Base-by-base conservation (phyloP, 2,888 invertebrate species). In the Drosophila subsilvestris region DNA sequence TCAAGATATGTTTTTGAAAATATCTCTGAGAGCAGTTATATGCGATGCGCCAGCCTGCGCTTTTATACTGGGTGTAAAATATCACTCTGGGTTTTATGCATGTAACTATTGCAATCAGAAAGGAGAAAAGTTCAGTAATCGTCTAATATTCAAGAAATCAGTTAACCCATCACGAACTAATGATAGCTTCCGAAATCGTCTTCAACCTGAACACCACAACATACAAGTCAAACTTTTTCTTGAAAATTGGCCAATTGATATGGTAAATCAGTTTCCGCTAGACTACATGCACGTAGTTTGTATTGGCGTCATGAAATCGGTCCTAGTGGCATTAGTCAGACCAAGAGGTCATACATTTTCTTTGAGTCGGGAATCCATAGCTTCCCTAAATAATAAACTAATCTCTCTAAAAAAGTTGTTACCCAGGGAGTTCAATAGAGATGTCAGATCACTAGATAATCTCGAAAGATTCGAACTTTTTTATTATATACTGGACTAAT, bases 81-180 rank as follows among this genome's bases (percentile, higher is more conserved):
- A 59, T 25, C 61, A 56, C 29, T 49, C 54, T 18, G 44, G 67
- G 0, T 68, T 47, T 57, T 68, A 56, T 22, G 45, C 61, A 0
- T 59, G 63, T 17, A 59, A 60, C 12, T 37, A 61, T 18, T 67
- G 60, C 29, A 45, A 45, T 49, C 61, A 61, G 32, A 67, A 61
- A 49, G 60, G 60, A 4, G 51, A 67, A 51, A 50, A 27, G 50
- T 67, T 67, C 18, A 14, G 56, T 25, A 61, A 56, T 25, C 55
- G 61, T n/a, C 45, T 57, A 7, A 32, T 61, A 20, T 67, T 61
- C 6, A 61, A 54, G 55, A 51, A n/a, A 56, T 32, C n/a, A 5
- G 10, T 45, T 8, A 47, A 51, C 32, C 44, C 14, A 18, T 12
- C 29, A 27, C 37, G 56, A 32, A 61, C 57, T 2, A 56, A 67